These are phyloP conservation scores for Alfaro cultratus DNA, from an alignment of 2,797 vertebrate species.

Conservation along the genomic window DNA sequence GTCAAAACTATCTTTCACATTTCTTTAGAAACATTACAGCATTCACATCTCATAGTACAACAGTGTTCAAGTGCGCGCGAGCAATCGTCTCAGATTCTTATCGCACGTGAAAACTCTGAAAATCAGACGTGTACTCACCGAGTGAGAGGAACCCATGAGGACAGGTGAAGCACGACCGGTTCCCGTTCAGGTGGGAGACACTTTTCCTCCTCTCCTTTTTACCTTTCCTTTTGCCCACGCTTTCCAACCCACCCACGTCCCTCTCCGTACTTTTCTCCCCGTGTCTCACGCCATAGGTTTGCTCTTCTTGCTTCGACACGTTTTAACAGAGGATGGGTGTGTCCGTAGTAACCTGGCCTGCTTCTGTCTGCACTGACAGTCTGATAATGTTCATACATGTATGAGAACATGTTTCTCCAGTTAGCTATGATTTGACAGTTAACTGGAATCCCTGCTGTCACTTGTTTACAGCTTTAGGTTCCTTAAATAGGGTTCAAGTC, in stretches of 20 bases:
- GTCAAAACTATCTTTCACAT: not conserved
- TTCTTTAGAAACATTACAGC: not conserved
- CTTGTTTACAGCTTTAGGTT: too few relatives aligned
- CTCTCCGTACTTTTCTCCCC: not conserved
- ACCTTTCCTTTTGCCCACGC: not conserved
- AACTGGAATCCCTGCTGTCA: not conserved
- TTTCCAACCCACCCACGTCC: constrained; percentile 12
- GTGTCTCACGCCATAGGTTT: constrained; percentile 23
- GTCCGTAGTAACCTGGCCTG: constrained; percentile 35
- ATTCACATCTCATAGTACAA: too few relatives aligned
- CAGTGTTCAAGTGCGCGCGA: too few relatives aligned
- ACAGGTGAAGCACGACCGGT: constrained; percentile 1
- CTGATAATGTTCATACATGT: constrained; percentile 21
- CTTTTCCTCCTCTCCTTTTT: constrained; percentile 1
- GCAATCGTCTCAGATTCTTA: not conserved
- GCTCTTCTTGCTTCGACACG: constrained; percentile 63
- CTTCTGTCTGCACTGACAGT: constrained; percentile 23
- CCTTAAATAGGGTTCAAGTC: too few relatives aligned
- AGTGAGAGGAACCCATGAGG: not conserved
- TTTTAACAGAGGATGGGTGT: constrained; percentile 52
- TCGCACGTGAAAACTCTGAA: not conserved
- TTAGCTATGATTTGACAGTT: not conserved
- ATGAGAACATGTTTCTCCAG: constrained; percentile 4
- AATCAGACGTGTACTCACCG: constrained; percentile 52
- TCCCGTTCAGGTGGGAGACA: not conserved